Evolutionary conservation across 2,797 vertebrate genomes (phyloP), one percentile per base, ranked within the genome.

Genomic region (Erpetoichthys calabaricus): DNA sequence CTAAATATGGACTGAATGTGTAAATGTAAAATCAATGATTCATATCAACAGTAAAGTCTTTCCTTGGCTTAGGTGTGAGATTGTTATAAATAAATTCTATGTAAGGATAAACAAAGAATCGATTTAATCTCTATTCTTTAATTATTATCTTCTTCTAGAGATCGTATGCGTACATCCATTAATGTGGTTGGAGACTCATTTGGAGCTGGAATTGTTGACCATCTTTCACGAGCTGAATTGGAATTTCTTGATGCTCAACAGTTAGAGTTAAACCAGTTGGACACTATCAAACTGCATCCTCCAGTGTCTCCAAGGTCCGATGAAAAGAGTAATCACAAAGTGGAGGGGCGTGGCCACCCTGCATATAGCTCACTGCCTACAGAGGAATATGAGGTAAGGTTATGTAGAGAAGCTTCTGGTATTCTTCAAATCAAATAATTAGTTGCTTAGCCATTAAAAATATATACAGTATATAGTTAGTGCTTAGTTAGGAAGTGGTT

Each of bases 181-280:
- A 90, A 89, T 2, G 87, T 89, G 59, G 86, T 90, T 8, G 87
- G 88, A 0, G 88, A 90, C 71, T 89, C 86, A 0, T 87, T 89
- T 5, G 87, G 87, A 1, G 86, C 88, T 1, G 87, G 86, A 1
- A 90, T 90, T 42, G 83, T 90, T 67, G 78, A 87, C 68, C 73
- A 86, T 67, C 68, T 90, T 63, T 90, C 87, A 0, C 72, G 60
- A 65, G 75, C 63, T 0, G 87, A 90, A 65, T 80, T 90, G 3
- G 67, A 73, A 0, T 72, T 78, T 45, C 64, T 89, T 0, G 85
- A 90, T 5, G 82, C 83, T 0, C 60, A 81, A 58, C 68, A 86
- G 3, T 70, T 79, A 0, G 81, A 85, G 51, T 74, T 79, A 58
- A 79, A 85, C 64, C 70, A 78, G 51, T 44, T 77, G 1, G 79